These are phyloP conservation scores for Protophormia terraenovae DNA, from an alignment of 2,888 invertebrate species.

Conservation along the genomic window DNA sequence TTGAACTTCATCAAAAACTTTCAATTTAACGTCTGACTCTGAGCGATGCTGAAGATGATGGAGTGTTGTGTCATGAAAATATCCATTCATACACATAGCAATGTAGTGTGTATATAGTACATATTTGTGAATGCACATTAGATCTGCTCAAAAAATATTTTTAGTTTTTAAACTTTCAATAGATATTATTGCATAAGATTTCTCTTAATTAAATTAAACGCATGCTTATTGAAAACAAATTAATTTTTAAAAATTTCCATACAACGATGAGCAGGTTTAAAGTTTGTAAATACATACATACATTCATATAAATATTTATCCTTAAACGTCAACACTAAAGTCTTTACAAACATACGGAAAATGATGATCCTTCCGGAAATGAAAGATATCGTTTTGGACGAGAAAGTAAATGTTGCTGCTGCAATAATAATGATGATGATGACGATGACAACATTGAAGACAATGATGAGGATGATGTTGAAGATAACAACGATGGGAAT, in stretches of 20 bases:
- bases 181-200: too few species aligned
- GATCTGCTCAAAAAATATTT: too few species aligned
- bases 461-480: background rate
- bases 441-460: constrained; percentile 1
- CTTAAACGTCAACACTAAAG: background rate
- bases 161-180: too few species aligned
- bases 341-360: constrained; percentile 81
- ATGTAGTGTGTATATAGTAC: too few species aligned
- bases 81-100: background rate
- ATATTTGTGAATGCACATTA: too few species aligned
- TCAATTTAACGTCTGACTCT: background rate
- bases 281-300: background rate
- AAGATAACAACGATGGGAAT: constrained; percentile 1
- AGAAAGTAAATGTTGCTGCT: constrained; percentile 70
- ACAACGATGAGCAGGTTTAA: too few species aligned
- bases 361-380: constrained; percentile 83
- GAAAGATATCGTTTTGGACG: constrained; percentile 81
- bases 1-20: background rate
- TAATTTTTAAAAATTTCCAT: too few species aligned
- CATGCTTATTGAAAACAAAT: too few species aligned
- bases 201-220: too few species aligned
- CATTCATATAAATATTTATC: background rate
- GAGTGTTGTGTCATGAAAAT: background rate
- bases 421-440: constrained; percentile 32
- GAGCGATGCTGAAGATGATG: too few species aligned